Evolutionary conservation across 2,113 vertebrate genomes (phyloP).

Genomic region (Ammodytes marinus): DNA sequence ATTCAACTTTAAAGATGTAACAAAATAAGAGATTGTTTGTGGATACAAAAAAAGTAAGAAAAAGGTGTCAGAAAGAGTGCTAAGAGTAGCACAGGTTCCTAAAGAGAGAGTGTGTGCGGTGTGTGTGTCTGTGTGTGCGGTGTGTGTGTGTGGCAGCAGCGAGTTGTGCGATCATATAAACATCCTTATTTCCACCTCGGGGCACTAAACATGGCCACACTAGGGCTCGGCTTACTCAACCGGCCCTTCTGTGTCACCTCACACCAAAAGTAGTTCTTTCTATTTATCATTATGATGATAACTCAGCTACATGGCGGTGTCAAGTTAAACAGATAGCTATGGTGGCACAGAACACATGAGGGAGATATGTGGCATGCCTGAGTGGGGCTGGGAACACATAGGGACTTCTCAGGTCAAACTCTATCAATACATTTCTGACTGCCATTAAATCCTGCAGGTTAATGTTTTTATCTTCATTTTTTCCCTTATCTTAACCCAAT

Average conservation of each 20-base stretch:
- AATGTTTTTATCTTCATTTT: no score
- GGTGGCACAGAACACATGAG: conserved; percentile 43
- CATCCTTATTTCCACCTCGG: not conserved
- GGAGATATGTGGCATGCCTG: conserved; percentile 67
- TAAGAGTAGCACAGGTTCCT: conserved; percentile 17
- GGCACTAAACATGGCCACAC: not conserved
- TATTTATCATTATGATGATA: not conserved
- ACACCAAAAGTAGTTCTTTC: not conserved
- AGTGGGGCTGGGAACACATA: conserved; percentile 54
- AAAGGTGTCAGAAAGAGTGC: conserved; percentile 46
- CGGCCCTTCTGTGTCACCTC: not conserved
- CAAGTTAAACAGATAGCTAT: conserved; percentile 23
- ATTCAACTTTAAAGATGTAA: conserved; percentile 2
- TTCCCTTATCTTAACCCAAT: not conserved
- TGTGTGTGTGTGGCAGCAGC: conserved; percentile 15
- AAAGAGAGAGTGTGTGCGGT: no score
- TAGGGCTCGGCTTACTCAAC: not conserved
- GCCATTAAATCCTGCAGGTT: not conserved
- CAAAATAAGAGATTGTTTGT: conserved; percentile 40
- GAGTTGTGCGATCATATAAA: not conserved
- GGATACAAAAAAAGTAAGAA: conserved; percentile 42
- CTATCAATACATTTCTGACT: not conserved
- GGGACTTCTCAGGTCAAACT: no score
- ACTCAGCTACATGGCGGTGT: conserved; percentile 35
- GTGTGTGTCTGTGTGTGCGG: not conserved